A percentile compares a stretch with the other conserved stretches of the same genome.
These are phyloP conservation scores for Apamea sordens DNA, from an alignment of 2,888 invertebrate species.

Conservation along the genomic window DNA sequence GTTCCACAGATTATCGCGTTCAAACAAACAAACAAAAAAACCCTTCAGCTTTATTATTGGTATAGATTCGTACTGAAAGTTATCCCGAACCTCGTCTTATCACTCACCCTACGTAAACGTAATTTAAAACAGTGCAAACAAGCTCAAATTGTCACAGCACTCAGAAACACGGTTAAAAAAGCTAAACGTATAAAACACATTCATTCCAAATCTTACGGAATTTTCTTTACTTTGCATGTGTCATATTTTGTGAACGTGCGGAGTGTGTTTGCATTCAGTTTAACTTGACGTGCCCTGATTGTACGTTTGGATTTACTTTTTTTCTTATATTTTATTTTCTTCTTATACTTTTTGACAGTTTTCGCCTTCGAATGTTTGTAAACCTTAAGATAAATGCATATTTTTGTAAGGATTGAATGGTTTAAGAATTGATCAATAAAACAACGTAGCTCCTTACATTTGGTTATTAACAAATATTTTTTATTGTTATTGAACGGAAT, in stretches of 20 bases:
- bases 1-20: not conserved
- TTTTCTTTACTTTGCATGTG: slow-evolving; percentile 44
- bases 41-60: not conserved
- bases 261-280: slow-evolving; percentile 60
- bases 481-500: not conserved
- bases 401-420: not conserved
- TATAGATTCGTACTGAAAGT: not conserved
- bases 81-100: not conserved
- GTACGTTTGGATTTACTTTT: slow-evolving; percentile 35
- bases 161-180: slow-evolving; percentile 26
- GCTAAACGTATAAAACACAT: slow-evolving; percentile 29
- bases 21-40: not conserved
- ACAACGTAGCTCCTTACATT: not conserved
- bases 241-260: slow-evolving; percentile 48
- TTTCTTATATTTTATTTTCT: slow-evolving; percentile 37
- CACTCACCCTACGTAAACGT: not conserved
- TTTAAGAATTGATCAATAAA: not conserved
- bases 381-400: slow-evolving; percentile 6
- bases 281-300: slow-evolving; percentile 58
- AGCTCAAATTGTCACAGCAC: slow-evolving; percentile 26
- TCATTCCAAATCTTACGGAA: slow-evolving; percentile 23
- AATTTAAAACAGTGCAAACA: slow-evolving; percentile 25
- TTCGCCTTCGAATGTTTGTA: not conserved
- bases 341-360: slow-evolving; percentile 31
- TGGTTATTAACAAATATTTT: not conserved